Conservation (phyloP, 2,113 vertebrate species). For the Actenoides hombroni region DNA sequence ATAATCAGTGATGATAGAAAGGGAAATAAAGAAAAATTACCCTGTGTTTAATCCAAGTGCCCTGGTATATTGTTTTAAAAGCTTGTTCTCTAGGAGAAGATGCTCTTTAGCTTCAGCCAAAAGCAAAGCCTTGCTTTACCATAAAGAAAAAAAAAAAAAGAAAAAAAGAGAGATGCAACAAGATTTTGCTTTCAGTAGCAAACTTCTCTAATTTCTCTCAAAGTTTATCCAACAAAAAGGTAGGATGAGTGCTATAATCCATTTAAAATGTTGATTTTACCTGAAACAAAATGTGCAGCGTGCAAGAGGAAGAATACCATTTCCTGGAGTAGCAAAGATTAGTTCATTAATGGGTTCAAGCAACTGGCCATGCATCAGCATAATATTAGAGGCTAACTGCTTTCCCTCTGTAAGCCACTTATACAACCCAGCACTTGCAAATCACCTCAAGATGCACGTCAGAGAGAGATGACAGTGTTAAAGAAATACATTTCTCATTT, state of each 20-base stretch:
- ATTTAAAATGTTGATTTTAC: slow-evolving; percentile 56
- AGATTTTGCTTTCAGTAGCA: neutral
- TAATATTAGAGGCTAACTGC: slow-evolving; percentile 69
- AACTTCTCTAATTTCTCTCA: neutral
- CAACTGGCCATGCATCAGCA: slow-evolving; percentile 68
- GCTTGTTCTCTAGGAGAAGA: neutral
- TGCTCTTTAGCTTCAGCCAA: neutral
- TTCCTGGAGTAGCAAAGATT: slow-evolving; percentile 63
- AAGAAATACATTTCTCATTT: slow-evolving; percentile 70
- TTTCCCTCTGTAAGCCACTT: slow-evolving; percentile 63
- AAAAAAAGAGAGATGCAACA: neutral
- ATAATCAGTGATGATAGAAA: slow-evolving; percentile 64
- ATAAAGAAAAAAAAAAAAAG: neutral
- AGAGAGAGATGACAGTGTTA: slow-evolving; percentile 51
- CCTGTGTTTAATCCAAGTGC: slow-evolving; percentile 17
- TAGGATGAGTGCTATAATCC: neutral
- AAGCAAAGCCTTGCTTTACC: neutral
- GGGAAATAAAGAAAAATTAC: slow-evolving; percentile 63
- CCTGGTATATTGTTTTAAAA: slow-evolving; percentile 32
- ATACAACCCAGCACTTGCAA: slow-evolving; percentile 57
- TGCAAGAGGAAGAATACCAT: slow-evolving; percentile 16
- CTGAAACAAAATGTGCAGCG: slow-evolving; percentile 34
- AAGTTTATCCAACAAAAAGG: neutral
- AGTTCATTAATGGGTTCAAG: slow-evolving; percentile 70
- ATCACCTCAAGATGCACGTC: slow-evolving; percentile 64